These are phyloP conservation scores for Noctilio leporinus DNA, from an alignment of 2,113 vertebrate species.

Conservation along the genomic window DNA sequence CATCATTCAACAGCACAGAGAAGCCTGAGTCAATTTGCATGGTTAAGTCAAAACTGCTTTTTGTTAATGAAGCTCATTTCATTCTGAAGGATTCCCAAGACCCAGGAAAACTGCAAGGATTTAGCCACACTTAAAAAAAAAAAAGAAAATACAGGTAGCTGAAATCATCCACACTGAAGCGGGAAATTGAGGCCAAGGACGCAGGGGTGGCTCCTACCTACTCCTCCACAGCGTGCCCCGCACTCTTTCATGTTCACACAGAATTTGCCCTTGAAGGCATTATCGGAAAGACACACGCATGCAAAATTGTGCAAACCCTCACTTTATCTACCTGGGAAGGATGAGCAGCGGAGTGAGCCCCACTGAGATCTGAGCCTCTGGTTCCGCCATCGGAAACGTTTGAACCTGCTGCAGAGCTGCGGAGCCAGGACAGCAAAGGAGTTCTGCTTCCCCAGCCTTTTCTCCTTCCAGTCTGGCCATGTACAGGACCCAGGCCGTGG, in stretches of 20 bases:
- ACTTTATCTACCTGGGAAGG: constrained; percentile 69
- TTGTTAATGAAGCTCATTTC: constrained; percentile 41
- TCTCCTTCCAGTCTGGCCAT: not conserved
- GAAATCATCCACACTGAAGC: constrained; percentile 9
- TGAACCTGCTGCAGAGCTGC: constrained; percentile 53
- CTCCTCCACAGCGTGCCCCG: constrained; percentile 36
- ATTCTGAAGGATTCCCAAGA: constrained; percentile 31
- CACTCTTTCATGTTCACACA: constrained; percentile 66
- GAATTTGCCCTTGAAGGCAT: constrained; percentile 63
- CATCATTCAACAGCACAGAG: constrained; percentile 35
- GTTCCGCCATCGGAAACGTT: constrained; percentile 45
- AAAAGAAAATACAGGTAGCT: not conserved
- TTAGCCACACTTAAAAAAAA: not conserved
- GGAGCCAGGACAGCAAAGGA: not conserved
- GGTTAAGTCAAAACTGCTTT: not conserved
- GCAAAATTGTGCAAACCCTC: constrained; percentile 62
- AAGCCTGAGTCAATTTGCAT: constrained; percentile 12
- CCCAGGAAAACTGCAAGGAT: not conserved
- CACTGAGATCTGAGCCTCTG: constrained; percentile 66
- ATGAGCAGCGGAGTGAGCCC: constrained; percentile 56
- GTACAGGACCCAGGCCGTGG: not conserved
- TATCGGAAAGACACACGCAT: constrained; percentile 69
- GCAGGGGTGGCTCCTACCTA: constrained; percentile 35
- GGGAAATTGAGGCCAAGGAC: constrained; percentile 69
- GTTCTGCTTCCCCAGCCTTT: not conserved